phyloP scores from a whole-genome alignment of 2,888 invertebrate species.

The Willowsia nigromaculata region DNA sequence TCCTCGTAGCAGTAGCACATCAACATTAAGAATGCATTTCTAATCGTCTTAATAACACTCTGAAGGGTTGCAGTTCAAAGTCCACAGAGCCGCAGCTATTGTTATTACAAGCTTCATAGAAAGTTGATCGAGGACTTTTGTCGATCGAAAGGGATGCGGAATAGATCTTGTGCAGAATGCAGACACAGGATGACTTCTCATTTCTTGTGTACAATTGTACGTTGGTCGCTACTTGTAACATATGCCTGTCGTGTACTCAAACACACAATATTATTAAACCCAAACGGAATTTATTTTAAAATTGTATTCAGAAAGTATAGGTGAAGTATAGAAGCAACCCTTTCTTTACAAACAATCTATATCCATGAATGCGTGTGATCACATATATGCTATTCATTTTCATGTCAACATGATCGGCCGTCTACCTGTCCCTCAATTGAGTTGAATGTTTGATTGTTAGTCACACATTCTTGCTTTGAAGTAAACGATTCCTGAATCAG shows the following conservation, averaged over 20 bases:
- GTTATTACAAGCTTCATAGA: conserved; percentile 47
- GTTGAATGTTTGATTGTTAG: no score
- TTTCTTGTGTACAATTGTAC: no score
- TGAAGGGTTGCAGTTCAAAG: conserved; percentile 67
- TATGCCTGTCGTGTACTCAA: no score
- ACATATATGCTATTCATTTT: background rate
- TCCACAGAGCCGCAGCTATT: conserved; percentile 49
- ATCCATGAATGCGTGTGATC: background rate
- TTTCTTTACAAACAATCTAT: background rate
- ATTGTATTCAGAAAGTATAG: background rate
- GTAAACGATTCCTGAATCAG: no score
- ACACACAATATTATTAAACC: no score
- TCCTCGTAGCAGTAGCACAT: no score
- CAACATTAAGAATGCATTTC: background rate
- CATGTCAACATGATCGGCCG: conserved; percentile 13
- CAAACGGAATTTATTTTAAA: conserved; percentile 7
- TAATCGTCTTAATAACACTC: background rate
- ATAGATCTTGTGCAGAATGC: background rate
- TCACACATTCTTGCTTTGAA: no score
- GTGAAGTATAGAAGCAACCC: background rate
- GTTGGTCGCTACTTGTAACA: no score
- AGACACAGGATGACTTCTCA: background rate
- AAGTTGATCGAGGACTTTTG: conserved; percentile 68
- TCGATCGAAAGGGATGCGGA: conserved; percentile 13
- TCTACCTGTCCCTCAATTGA: background rate